Evolutionary conservation across 1,140 invertebrate species (phyloP).

Genomic region (Zelostemma sp.): DNA sequence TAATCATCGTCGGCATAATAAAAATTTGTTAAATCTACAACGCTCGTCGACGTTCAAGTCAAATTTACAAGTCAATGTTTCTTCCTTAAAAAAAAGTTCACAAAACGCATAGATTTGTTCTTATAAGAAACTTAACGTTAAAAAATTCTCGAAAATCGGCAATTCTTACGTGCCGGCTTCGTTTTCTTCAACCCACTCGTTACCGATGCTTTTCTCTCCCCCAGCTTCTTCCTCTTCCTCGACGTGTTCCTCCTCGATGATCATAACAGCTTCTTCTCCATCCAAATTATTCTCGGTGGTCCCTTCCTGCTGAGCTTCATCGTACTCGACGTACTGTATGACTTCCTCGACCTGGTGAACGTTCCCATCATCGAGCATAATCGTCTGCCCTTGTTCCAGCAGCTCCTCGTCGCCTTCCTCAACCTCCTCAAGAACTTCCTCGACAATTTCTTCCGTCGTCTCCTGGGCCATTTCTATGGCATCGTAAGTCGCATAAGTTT

Average conservation of each 20-base stretch:
- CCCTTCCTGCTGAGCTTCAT: conserved; percentile 54
- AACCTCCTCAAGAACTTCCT: conserved; percentile 57
- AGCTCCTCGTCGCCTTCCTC: conserved; percentile 44
- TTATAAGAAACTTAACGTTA: neutral
- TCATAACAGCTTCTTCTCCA: conserved; percentile 55
- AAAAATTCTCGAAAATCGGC: conserved; percentile 49
- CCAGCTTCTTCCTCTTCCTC: conserved; percentile 46
- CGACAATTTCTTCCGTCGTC: conserved; percentile 53
- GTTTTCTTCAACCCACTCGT: conserved; percentile 62
- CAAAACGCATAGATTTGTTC: too few relatives aligned
- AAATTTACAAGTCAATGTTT: neutral
- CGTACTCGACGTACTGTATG: conserved; percentile 66
- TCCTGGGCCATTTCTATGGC: conserved; percentile 43
- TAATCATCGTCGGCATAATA: too few relatives aligned
- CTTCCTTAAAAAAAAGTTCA: neutral
- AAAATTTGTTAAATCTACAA: too few relatives aligned
- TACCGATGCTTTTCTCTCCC: conserved; percentile 41
- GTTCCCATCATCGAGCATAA: conserved; percentile 32
- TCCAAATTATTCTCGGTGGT: conserved; percentile 43
- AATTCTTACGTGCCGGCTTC: conserved; percentile 33
- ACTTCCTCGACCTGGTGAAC: conserved; percentile 58
- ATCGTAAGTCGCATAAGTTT: conserved; percentile 52
- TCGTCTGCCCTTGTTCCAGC: conserved; percentile 21
- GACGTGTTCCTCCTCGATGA: conserved; percentile 59
- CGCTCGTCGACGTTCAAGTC: too few relatives aligned